Percentiles rank a stretch among this genome's conserved stretches.
Conservation (phyloP, 2,113 vertebrate genomes). For the Pterocles gutturalis region DNA sequence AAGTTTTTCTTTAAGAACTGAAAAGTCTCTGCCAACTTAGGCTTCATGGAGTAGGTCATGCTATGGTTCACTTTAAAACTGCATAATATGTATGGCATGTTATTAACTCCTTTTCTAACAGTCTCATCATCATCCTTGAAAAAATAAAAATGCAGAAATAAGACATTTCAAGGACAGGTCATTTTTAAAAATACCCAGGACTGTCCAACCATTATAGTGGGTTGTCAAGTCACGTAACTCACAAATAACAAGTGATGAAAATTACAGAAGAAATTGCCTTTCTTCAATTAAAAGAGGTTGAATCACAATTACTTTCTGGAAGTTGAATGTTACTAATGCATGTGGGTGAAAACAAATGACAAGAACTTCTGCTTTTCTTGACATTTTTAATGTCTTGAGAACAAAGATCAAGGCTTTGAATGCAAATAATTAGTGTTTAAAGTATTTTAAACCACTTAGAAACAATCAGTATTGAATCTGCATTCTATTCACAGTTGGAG, state of each 20-base stretch:
- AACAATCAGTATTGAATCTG: neutral
- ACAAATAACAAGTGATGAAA: neutral
- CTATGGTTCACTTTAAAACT: neutral
- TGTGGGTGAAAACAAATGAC: neutral
- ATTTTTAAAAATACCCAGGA: neutral
- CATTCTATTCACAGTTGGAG: neutral
- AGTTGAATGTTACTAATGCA: neutral
- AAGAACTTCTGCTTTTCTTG: neutral
- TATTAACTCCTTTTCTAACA: neutral
- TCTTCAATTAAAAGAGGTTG: constrained; percentile 21
- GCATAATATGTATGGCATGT: neutral
- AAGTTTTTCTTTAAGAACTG: neutral
- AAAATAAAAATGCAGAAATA: neutral
- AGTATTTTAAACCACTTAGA: neutral
- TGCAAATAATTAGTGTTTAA: neutral
- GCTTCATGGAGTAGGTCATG: neutral
- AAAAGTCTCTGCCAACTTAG: neutral
- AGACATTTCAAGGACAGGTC: neutral
- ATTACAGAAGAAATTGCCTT: neutral
- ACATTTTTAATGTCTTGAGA: neutral
- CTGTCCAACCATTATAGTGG: neutral
- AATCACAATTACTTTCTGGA: constrained; percentile 4
- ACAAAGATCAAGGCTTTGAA: constrained; percentile 16
- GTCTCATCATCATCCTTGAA: neutral
- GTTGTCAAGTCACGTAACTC: neutral